phyloP scores from a whole-genome alignment of 2,797 vertebrate genomes.

The Orestias chungarensis region DNA sequence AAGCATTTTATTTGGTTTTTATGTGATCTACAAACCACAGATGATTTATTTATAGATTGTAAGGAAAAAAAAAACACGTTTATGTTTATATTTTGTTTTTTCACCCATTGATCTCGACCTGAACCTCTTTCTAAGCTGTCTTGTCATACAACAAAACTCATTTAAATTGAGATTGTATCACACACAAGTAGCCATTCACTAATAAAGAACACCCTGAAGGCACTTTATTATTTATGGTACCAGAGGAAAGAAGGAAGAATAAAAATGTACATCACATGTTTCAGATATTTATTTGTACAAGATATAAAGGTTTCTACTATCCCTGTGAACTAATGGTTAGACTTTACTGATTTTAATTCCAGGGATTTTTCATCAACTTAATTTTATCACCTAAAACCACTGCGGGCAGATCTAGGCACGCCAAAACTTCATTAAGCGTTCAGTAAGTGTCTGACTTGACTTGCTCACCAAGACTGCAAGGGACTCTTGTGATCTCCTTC shows the following conservation, averaged over 20 bases:
- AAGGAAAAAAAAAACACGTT: not conserved
- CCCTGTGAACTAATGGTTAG: not conserved
- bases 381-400: not conserved
- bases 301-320: not conserved
- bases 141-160: too few relatives aligned
- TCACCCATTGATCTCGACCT: not conserved
- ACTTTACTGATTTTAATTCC: not conserved
- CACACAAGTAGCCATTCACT: not conserved
- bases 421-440: not conserved
- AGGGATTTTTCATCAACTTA: not conserved
- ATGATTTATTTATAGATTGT: not conserved
- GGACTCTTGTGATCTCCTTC: constrained; percentile 95
- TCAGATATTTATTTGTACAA: not conserved
- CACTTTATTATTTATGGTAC: not conserved
- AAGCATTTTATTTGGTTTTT: not conserved
- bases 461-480: constrained; percentile 93
- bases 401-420: not conserved
- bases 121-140: constrained; percentile 1
- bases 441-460: not conserved
- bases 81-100: too few relatives aligned
- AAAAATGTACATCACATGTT: not conserved
- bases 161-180: not conserved
- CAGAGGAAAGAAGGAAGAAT: not conserved
- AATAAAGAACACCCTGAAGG: not conserved
- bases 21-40: not conserved